A percentile compares a stretch with the other conserved stretches of the same genome.
Evolutionary conservation across 2,888 invertebrate genomes (phyloP).

Genomic region (Dexiosoma caninum): DNA sequence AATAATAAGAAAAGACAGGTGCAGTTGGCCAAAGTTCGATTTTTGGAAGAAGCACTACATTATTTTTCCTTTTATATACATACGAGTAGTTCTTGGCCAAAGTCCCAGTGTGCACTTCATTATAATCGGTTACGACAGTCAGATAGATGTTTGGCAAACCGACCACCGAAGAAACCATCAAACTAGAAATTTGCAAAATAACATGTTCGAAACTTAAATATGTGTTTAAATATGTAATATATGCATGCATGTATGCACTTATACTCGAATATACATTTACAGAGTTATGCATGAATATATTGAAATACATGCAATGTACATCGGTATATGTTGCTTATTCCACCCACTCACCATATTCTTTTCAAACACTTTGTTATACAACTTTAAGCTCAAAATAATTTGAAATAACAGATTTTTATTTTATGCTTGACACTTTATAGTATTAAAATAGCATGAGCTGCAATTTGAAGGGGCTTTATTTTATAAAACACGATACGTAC

Average conservation of each 20-base stretch:
- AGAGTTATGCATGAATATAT: no score
- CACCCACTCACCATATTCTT: conserved; percentile 28
- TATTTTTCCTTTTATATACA: no score
- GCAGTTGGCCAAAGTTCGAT: no score
- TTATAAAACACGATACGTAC: no score
- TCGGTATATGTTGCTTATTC: no score
- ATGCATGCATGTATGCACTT: not conserved
- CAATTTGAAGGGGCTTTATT: not conserved
- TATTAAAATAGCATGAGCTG: not conserved
- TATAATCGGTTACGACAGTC: conserved; percentile 25
- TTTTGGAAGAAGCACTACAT: no score
- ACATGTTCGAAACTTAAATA: not conserved
- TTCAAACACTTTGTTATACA: not conserved
- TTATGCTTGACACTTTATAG: conserved; percentile 5
- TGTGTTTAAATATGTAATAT: not conserved
- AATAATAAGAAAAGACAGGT: no score
- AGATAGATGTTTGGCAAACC: not conserved
- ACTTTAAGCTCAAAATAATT: conserved; percentile 24
- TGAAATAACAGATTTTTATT: not conserved
- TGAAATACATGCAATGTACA: no score
- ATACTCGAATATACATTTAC: not conserved
- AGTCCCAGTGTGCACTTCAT: not conserved
- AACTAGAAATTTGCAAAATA: not conserved
- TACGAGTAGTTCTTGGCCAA: not conserved
- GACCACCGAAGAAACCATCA: conserved; percentile 1